Conservation (phyloP, 23 tunicate genomes). For the Halocynthia roretzi region DNA sequence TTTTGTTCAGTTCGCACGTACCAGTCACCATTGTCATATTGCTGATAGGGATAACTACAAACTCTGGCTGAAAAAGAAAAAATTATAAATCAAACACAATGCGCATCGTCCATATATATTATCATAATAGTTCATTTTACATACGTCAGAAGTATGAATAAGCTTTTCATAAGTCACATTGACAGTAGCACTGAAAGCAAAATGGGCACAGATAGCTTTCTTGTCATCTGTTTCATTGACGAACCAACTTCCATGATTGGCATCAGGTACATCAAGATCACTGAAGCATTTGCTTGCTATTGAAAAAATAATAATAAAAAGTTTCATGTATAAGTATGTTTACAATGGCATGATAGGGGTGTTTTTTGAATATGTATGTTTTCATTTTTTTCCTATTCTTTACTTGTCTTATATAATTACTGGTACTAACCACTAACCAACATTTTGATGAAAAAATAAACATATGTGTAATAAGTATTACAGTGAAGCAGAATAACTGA, state of each 20-base stretch:
- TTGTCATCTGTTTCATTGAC: constrained; percentile 14
- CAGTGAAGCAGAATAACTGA: too few relatives aligned
- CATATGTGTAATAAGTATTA: too few relatives aligned
- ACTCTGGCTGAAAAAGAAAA: neutral
- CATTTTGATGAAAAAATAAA: too few relatives aligned
- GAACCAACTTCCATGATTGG: constrained; percentile 51
- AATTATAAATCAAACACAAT: neutral
- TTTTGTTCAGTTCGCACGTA: neutral
- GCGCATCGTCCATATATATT: neutral
- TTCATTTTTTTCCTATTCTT: too few relatives aligned
- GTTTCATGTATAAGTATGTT: neutral
- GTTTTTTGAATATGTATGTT: too few relatives aligned
- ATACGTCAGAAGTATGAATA: neutral
- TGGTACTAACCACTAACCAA: too few relatives aligned
- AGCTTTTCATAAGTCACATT: constrained; percentile 52
- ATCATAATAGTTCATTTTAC: neutral
- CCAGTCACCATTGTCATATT: neutral
- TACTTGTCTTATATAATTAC: too few relatives aligned
- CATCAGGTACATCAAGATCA: constrained; percentile 28
- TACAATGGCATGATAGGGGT: neutral
- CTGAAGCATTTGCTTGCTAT: constrained; percentile 34
- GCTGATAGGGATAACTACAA: constrained; percentile 4
- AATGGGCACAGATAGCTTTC: constrained; percentile 45
- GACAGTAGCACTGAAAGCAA: constrained; percentile 33
- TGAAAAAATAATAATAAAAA: neutral